Percentiles rank a stretch among this genome's conserved stretches.
These are phyloP conservation scores for Plusia festucae DNA, from an alignment of 2,888 invertebrate species.

Conservation along the genomic window DNA sequence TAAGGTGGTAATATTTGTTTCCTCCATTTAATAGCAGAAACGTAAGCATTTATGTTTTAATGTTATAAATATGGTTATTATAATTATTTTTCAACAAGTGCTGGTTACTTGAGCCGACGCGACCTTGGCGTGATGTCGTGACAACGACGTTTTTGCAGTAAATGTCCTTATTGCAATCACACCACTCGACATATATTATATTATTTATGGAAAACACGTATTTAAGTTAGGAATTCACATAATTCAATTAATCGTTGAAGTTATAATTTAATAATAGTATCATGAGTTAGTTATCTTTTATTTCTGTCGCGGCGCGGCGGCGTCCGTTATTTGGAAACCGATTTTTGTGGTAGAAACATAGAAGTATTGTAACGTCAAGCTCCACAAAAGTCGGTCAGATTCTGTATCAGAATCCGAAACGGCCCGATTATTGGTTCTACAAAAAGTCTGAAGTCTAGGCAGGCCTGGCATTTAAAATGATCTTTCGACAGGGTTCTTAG, in stretches of 20 bases:
- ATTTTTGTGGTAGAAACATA: too few species aligned
- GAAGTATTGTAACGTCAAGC: too few species aligned
- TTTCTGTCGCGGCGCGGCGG: too few species aligned
- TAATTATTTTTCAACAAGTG: constrained; percentile 44
- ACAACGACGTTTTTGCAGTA: constrained; percentile 66
- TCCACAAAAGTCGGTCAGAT: too few species aligned
- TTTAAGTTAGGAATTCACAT: background rate
- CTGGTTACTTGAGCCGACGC: constrained; percentile 46
- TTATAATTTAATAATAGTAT: background rate
- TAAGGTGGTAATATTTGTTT: too few species aligned
- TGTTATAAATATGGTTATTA: constrained; percentile 26
- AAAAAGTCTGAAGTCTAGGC: too few species aligned
- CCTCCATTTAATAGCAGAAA: background rate
- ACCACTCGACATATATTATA: constrained; percentile 16
- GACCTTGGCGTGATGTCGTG: constrained; percentile 77
- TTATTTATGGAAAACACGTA: background rate
- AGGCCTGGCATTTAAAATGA: too few species aligned
- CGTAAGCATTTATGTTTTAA: background rate
- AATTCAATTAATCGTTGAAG: background rate
- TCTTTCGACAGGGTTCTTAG: too few species aligned
- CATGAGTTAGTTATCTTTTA: too few species aligned
- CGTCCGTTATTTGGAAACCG: too few species aligned
- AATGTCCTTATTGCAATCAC: constrained; percentile 60
- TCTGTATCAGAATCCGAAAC: too few species aligned
- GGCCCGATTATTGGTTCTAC: too few species aligned